Evolutionary conservation across 2,113 vertebrate genomes (phyloP), one percentile per base, ranked within the genome.

Genomic region (Sceloporus tristichus): DNA sequence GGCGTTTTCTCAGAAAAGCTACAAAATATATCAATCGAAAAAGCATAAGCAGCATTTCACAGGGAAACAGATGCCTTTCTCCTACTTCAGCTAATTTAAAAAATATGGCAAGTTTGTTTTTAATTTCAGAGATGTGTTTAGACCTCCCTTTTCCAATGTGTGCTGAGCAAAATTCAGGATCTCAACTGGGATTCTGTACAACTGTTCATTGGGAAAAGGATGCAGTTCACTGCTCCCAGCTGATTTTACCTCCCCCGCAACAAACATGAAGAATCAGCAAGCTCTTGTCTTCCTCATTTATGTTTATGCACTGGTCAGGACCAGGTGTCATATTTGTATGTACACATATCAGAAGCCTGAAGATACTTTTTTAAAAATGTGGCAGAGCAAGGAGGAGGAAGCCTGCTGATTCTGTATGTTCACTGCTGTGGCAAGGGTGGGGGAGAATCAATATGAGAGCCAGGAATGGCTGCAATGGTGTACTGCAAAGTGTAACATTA

Each of bases 351-450:
- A 86, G 90, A 91, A 90, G 85, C 90, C 90, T 86, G 88, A 89
- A 88, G 87, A 92, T 70, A 54, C 42, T 65, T 5, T 87, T 92
- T 93, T 74, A 54, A 38, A 70, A 91, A 85, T 78, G 89, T 88
- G 90, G 90, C 92, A 92, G 89, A 90, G 59, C 59, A 88, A 87
- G 90, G 87, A 91, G 90, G 87, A 90, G 80, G 93, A 92, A 73
- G 0, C 94, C 92, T 89, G 95, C 94, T 94, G 94, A 89, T 91
- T 89, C 87, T 94, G 90, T 92, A 34, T 93, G 92, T 94, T 94
- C 10, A 0, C 87, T 92, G 92, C 92, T 0, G 0, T 0, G 0
- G 91, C 59, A 94, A 93, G 9, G 68, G 81, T 2, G 92, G 6
- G 53, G 62, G 18, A 90, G 87, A 88, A 95, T 94, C 89, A 0